Base-by-base conservation (phyloP, 2,113 vertebrate genomes). In the Andinoacara biseriatus region DNA sequence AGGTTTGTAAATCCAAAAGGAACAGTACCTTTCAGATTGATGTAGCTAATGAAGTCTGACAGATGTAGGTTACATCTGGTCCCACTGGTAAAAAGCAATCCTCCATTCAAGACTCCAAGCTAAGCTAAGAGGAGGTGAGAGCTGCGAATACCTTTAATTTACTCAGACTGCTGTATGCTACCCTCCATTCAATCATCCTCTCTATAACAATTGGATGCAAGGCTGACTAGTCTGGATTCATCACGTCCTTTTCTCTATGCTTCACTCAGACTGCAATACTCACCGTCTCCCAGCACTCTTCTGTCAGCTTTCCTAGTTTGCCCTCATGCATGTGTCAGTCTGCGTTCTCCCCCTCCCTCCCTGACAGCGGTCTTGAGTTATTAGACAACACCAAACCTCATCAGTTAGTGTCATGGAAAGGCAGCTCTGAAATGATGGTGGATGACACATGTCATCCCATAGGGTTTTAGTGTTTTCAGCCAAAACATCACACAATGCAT, bases 31-130 rank as follows among this genome's bases (percentile, higher is more conserved):
- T 87, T 38, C 56, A 58, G 77, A 86, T 43, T 92, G 88, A 92
- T 60, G 74, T 43, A 72, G 78, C 83, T 93, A 94, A 95, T 90
- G 86, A 93, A 85, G 87, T 63, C 77, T 92, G 94, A 90, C 94
- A 94, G 87, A 95, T 94, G 92, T 94, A 87, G 94, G 93, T 92
- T 94, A 90, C 85, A 91, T 89, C 85, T 83, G 89, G 78, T 92
- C 90, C 91, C 89, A 84, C 61, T 86, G 85, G 87, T 76, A 82
- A 81, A 79, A 85, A 89, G 81, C 74, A 86, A 83, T 78, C 84
- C 65, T 91, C 78, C 76, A 83, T 86, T 82, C 81, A 82, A 69
- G 77, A 58, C 80, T 76, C 74, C 20, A 22, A 83, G 67, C 72
- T 62, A 65, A 74, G 60, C 63, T 80, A 54, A 78, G 74, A 88